Evolutionary conservation across 2,113 vertebrate genomes (phyloP).

Genomic region (Alosa alosa): DNA sequence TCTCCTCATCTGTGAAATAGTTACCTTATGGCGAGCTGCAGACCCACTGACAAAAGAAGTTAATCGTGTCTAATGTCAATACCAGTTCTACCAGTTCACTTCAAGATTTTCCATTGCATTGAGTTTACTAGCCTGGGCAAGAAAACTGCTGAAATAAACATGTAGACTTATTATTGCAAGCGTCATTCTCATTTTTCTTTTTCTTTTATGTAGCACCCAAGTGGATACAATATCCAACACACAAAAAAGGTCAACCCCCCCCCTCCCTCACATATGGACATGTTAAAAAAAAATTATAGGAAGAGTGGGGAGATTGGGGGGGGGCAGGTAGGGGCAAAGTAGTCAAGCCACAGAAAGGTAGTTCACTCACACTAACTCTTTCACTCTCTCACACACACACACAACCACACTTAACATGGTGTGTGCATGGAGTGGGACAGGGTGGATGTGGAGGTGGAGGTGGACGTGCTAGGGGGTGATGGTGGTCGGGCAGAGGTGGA

Average conservation of each 20-base stretch:
- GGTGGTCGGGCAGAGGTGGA: not conserved
- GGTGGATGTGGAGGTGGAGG: not conserved
- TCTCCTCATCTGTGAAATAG: not conserved
- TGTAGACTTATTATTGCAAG: slow-evolving; percentile 38
- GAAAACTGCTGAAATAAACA: slow-evolving; percentile 21
- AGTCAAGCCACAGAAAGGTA: slow-evolving; percentile 64
- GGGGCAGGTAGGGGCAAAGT: slow-evolving; percentile 54
- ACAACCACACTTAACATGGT: slow-evolving; percentile 1
- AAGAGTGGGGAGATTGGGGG: slow-evolving; percentile 10
- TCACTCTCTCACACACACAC: not conserved
- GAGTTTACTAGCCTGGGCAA: slow-evolving; percentile 6
- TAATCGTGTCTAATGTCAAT: not conserved
- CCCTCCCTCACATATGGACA: slow-evolving; percentile 36
- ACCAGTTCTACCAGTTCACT: not conserved
- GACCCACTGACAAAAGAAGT: not conserved
- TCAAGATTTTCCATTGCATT: not conserved
- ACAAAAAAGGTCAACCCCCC: slow-evolving; percentile 34
- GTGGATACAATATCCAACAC: slow-evolving; percentile 37
- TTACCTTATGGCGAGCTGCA: not conserved
- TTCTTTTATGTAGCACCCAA: slow-evolving; percentile 49
- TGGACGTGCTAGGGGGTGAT: not conserved
- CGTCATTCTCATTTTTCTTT: slow-evolving; percentile 25
- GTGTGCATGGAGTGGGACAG: slow-evolving; percentile 13
- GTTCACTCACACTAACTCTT: slow-evolving; percentile 39
- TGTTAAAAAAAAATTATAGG: slow-evolving; percentile 32